These are phyloP conservation scores for Lasioglossum oenotherae DNA, from an alignment of 2,888 invertebrate species.

Conservation along the genomic window DNA sequence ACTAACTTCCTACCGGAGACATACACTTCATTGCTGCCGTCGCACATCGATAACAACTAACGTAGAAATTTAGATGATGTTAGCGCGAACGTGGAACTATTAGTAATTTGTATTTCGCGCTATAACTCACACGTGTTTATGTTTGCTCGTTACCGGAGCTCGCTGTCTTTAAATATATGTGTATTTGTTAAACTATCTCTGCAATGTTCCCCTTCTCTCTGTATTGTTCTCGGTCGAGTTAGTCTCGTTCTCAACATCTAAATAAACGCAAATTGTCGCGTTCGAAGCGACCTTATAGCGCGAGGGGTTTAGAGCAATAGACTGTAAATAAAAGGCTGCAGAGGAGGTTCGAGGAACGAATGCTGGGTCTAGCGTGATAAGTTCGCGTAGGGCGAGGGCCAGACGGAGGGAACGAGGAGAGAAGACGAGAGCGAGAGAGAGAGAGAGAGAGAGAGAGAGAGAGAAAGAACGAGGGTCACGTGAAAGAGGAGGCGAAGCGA, in stretches of 20 bases:
- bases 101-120: too few relatives aligned
- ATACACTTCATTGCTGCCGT: too few relatives aligned
- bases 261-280: background rate
- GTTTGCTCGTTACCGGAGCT: too few relatives aligned
- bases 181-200: too few relatives aligned
- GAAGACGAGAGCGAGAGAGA: background rate
- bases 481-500: conserved; percentile 17
- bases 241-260: too few relatives aligned
- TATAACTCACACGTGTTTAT: too few relatives aligned
- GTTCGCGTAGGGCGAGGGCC: conserved; percentile 41
- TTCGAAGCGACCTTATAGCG: background rate
- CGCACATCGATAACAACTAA: too few relatives aligned
- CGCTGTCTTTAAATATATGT: too few relatives aligned
- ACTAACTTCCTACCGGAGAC: background rate
- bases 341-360: conserved; percentile 10
- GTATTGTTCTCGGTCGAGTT: too few relatives aligned
- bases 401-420: conserved; percentile 12
- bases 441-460: background rate
- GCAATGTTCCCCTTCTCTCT: too few relatives aligned
- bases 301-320: background rate
- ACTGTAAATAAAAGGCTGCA: background rate
- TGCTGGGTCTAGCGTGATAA: conserved; percentile 29
- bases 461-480: conserved; percentile 14
- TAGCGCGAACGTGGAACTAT: too few relatives aligned
- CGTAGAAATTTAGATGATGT: too few relatives aligned